Base-by-base conservation (phyloP, 2,888 invertebrate genomes). In the Synanthedon tipuliformis region DNA sequence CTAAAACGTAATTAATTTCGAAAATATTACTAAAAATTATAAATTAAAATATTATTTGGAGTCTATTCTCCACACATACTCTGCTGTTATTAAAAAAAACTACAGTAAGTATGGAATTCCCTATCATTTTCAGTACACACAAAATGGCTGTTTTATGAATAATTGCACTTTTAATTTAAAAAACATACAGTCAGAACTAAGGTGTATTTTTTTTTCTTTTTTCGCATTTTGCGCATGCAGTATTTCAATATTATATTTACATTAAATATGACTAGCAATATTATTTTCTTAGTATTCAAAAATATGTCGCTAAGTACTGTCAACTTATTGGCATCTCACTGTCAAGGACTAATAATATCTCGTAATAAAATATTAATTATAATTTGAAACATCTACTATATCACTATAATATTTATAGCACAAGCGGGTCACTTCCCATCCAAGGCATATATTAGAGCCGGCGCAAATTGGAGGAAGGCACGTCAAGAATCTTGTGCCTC, bases 151-250 rank as follows among this genome's bases (percentile, higher is more conserved):
- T 59, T 57, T 62, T 63, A 66, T 64, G 56, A 69, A 69, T 75
- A 75, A 79, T 75, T 75, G 78, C 83, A 81, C 81, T 79, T 81
- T 77, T 70, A 73, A 75, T 71, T 63, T 59, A 16, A 13, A n/a
- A 3, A 13, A n/a, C n/a, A 13, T 13, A 34, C 10, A 34, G 10
- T 34, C 34, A 34, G 34, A 7, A 34, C 34, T 34, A 34, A 34
- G 34, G 10, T 34, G 34, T 34, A 4, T 23, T 23, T 23, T 23
- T 34, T 34, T 8, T 34, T 34, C 8, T 34, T 23, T 23, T 34
- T 34, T 34, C 34, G 10, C 34, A 34, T 34, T 34, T 34, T 34
- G 10, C 7, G 34, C 34, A 34, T 34, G 34, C 34, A 34, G 34
- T 34, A 10, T 34, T 34, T 34, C 8, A 34, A 34, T 10, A 34